Evolutionary conservation across 2,113 vertebrate genomes (phyloP), one percentile per base, ranked within the genome.

Genomic region (Apodemus speciosus): DNA sequence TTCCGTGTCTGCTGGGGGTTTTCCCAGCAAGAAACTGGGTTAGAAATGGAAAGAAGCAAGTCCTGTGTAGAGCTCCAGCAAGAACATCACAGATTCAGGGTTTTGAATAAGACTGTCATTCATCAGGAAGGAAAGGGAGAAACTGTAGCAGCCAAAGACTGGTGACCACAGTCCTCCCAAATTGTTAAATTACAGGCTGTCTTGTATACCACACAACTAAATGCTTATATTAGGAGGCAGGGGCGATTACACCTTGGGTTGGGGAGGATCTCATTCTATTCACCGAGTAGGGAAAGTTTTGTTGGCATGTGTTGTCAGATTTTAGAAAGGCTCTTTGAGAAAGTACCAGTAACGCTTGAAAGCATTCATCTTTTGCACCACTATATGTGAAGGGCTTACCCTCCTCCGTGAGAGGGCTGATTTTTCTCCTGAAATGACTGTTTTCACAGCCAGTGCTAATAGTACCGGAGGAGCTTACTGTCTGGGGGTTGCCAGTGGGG

Each of bases 301-400:
- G 75, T 72, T n/a, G 32, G 46, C 68, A 8, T 5, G 25, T 43
- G 23, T 13, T 85, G 64, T 76, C 14, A 60, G 58, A 43, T 49
- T 95, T 95, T 90, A 85, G 76, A 87, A 85, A 93, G 46, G 32
- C 62, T 89, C 72, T 91, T 95, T 88, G 66, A 91, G 77, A 89
- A 93, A 64, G 32, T 62, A 15, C 58, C 43, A 71, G 2, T 66
- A 62, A 51, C 88, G 79, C 68, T 30, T 85, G 51, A 87, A 89
- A 92, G 84, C 13, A 46, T 27, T 89, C 72, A 40, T 46, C 32
- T 94, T 95, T 94, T 60, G 38, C 20, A 23, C 38, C 43, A 43
- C 71, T 71, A 77, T 77, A 56, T 64, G 58, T 23, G 71, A 68
- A 95, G 40, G 40, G 46, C 73, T 91, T 20, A 62, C 56, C 77